Evolutionary conservation across 2,797 vertebrate genomes (phyloP).

Genomic region (Gobio occitaniae): DNA sequence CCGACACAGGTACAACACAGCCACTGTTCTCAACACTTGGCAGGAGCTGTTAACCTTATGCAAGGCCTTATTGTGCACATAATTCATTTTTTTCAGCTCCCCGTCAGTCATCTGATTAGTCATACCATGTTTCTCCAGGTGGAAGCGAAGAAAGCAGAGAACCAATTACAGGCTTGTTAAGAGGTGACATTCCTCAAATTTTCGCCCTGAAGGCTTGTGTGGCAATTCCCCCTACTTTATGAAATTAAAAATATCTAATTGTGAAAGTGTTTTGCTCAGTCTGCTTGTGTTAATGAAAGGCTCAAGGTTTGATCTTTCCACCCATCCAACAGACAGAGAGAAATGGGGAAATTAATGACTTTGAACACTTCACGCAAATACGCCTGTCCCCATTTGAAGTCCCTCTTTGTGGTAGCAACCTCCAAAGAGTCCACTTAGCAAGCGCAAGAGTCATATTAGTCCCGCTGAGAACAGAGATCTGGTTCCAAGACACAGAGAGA

Average conservation of each 20-base stretch:
- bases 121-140: constrained; percentile 38
- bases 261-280: constrained; percentile 24
- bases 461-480: constrained; percentile 39
- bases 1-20: constrained; percentile 26
- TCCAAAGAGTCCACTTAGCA: constrained; percentile 47
- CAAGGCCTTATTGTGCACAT: constrained; percentile 40
- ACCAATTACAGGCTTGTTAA: constrained; percentile 46
- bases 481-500: constrained; percentile 17
- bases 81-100: constrained; percentile 31
- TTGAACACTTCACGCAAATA: neutral
- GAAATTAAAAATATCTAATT: constrained; percentile 36
- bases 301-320: constrained; percentile 22
- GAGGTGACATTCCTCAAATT: constrained; percentile 35
- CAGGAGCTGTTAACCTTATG: constrained; percentile 37
- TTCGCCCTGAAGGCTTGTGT: constrained; percentile 30
- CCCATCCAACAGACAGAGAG: constrained; percentile 14
- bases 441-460: constrained; percentile 26
- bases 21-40: constrained; percentile 41
- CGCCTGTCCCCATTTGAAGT: constrained; percentile 20
- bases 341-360: constrained; percentile 1
- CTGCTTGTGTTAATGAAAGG: constrained; percentile 17
- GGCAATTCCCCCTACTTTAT: constrained; percentile 5
- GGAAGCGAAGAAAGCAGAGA: constrained; percentile 34
- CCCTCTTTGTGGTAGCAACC: constrained; percentile 35
- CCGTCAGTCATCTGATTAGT: constrained; percentile 45